Percentiles rank a stretch among this genome's conserved stretches.
Conservation (phyloP, 2,888 invertebrate genomes). For the Lasioglossum pauxillum region DNA sequence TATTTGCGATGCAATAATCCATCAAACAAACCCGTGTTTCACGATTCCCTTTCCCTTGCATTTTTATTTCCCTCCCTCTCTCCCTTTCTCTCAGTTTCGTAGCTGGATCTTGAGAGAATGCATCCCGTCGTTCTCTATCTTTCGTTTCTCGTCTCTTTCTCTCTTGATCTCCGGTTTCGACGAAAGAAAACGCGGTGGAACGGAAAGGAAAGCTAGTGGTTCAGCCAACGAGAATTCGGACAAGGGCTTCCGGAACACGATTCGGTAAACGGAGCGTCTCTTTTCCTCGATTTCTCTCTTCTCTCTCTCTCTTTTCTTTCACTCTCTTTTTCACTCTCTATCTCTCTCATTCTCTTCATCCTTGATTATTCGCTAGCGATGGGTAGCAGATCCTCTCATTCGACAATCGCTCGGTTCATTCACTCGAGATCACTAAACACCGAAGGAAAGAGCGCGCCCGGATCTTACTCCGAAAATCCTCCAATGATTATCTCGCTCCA, state of each 20-base stretch:
- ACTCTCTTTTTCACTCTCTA: background rate
- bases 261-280: constrained; percentile 40
- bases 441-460: constrained; percentile 42
- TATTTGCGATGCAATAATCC: constrained; percentile 10
- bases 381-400: constrained; percentile 71
- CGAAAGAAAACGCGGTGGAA: constrained; percentile 59
- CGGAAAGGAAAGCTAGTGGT: constrained; percentile 53
- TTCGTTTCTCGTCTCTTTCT: background rate
- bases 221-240: constrained; percentile 64
- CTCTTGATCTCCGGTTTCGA: constrained; percentile 38
- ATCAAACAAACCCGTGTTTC: constrained; percentile 4
- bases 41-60: background rate
- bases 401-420: constrained; percentile 70
- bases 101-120: background rate
- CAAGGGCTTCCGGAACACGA: constrained; percentile 48
- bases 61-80: background rate
- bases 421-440: constrained; percentile 64
- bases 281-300: background rate
- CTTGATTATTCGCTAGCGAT: constrained; percentile 55
- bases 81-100: background rate
- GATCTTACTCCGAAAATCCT: background rate
- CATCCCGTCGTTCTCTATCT: background rate
- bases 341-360: background rate
- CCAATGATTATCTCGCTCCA: background rate
- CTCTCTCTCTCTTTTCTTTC: background rate